Base-by-base conservation (phyloP, 2,888 invertebrate genomes). In the Drosophila lacicola region DNA sequence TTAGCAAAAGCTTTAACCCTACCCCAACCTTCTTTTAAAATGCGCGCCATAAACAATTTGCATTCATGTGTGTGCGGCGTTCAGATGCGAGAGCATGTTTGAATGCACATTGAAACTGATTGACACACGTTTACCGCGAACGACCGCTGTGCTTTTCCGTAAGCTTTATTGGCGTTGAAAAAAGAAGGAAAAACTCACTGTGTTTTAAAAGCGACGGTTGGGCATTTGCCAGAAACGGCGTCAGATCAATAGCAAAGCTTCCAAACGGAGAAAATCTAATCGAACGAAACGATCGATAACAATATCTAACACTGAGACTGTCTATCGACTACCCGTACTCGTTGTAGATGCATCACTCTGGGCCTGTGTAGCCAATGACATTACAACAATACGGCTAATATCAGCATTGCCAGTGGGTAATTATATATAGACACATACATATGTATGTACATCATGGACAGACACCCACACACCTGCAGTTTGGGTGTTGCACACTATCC, bases 1-100 rank as follows among this genome's bases (percentile, higher is more conserved):
- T 17, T 49, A 50, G 55, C 49, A 56, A 70, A 64, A 67, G 74
- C 68, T 68, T 47, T 8, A 70, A 71, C 70, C 85, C 78, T 85
- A 88, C 82, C 86, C 70, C 80, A 86, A 85, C 74, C 64, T 4
- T 51, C 60, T 50, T 49, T 60, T 67, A 62, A 87, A 84, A 70
- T 70, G 68, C 80, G 77, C 88, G 88, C 80, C 77, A 86, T 86
- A 85, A 88, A 85, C 78, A 80, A 85, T 80, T 67, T 69, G 67
- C 45, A 76, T 55, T 47, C 49, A 53, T 36, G 8, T 46, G 17
- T 17, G 41, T 39, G 50, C 47, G 19, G 25, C 45, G 17, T 29
- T 10, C 33, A 41, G n/a, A 45, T 44, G 61, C 41, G 62, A 46
- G 58, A 64, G 78, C 79, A 79, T 54, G 53, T 49, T 73, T 84